Conservation (phyloP, 2,113 vertebrate genomes). For the Ardeotis arabs region DNA sequence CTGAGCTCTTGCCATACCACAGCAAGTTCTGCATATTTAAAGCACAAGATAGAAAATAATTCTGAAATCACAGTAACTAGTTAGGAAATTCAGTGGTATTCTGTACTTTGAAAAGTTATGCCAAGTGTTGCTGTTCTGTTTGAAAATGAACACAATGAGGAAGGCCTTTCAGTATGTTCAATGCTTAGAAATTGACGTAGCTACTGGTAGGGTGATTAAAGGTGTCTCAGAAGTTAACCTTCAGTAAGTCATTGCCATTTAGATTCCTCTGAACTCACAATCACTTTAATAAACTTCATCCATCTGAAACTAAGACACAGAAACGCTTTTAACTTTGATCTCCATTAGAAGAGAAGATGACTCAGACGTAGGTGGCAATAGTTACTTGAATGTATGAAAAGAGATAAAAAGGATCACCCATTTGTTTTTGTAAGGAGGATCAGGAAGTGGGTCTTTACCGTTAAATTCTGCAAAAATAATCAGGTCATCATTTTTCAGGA, state of each 20-base stretch:
- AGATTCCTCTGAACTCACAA: not conserved
- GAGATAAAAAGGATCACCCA: not conserved
- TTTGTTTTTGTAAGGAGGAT: not conserved
- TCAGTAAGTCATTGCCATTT: not conserved
- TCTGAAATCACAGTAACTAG: not conserved
- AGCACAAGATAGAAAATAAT: not conserved
- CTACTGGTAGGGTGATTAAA: not conserved
- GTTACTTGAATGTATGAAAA: not conserved
- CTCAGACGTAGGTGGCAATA: not conserved
- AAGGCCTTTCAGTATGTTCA: not conserved
- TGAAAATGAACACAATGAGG: not conserved
- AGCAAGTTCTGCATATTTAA: not conserved
- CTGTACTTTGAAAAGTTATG: not conserved
- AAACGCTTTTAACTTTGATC: not conserved
- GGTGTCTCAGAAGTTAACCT: not conserved
- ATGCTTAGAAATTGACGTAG: not conserved
- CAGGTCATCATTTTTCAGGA: slow-evolving; percentile 87
- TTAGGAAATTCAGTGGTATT: not conserved
- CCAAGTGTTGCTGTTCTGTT: not conserved
- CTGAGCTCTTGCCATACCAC: not conserved
- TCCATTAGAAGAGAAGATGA: not conserved
- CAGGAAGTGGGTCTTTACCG: slow-evolving; percentile 67
- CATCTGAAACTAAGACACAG: not conserved
- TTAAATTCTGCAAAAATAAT: slow-evolving; percentile 86
- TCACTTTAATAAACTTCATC: not conserved